A percentile compares a stretch with the other conserved stretches of the same genome.
These are phyloP conservation scores for Creontiades dilutus DNA, from an alignment of 2,888 invertebrate species.

Conservation along the genomic window DNA sequence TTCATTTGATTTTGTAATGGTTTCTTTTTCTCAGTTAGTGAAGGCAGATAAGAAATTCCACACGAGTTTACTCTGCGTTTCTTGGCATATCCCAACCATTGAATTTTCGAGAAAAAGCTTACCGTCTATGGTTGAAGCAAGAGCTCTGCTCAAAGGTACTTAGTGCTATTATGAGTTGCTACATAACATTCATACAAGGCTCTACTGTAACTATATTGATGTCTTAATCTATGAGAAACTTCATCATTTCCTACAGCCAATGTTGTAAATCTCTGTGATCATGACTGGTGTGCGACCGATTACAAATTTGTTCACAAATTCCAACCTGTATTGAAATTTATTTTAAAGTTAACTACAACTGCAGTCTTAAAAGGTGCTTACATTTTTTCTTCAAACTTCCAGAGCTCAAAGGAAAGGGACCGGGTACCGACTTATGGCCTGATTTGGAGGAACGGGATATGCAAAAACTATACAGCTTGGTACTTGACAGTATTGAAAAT, in stretches of 20 bases:
- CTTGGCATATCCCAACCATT: conserved; percentile 78
- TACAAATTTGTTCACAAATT: too few species aligned
- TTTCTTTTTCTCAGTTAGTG: conserved; percentile 79
- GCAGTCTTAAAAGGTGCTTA: too few species aligned
- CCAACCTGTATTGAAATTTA: too few species aligned
- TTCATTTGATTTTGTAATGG: too few species aligned
- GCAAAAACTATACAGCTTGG: conserved; percentile 43
- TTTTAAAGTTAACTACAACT: neutral
- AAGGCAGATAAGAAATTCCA: conserved; percentile 82
- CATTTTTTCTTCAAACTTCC: conserved; percentile 4
- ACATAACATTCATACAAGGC: too few species aligned
- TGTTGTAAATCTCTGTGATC: too few species aligned
- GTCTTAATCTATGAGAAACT: too few species aligned
- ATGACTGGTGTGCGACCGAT: too few species aligned
- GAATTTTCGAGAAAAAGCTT: conserved; percentile 79
- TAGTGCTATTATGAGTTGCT: too few species aligned
- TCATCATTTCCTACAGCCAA: too few species aligned
- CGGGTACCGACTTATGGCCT: conserved; percentile 23
- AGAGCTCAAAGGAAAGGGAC: conserved; percentile 42
- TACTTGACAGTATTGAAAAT: conserved; percentile 62
- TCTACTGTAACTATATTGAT: too few species aligned
- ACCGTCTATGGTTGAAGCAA: conserved; percentile 78
- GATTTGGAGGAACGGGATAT: conserved; percentile 47
- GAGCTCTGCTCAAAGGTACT: conserved; percentile 63
- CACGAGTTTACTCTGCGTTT: conserved; percentile 82